Evolutionary conservation across 2,113 vertebrate genomes (phyloP), one percentile per base, ranked within the genome.

Genomic region (Lucifuga dentata): DNA sequence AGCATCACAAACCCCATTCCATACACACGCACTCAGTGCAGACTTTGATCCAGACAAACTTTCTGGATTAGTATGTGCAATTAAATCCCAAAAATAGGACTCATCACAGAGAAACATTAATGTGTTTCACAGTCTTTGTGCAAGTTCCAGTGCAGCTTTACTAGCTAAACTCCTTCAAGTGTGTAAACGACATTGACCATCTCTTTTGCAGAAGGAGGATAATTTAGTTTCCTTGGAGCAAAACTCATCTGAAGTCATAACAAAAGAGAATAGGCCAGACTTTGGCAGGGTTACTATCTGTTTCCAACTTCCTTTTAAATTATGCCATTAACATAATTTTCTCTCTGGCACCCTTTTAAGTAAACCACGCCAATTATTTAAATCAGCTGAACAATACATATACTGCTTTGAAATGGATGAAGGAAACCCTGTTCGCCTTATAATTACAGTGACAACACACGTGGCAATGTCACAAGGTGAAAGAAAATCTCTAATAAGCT

Each of bases 351-450:
- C 78, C 86, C 80, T 93, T 92, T 93, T 89, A 92, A 91, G 88
- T 90, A 92, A 93, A 92, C 87, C 90, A 86, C 80, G 85, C 84
- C 85, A 90, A 92, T 92, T 93, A 93, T 93, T 91, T 90, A 90
- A 91, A 91, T 87, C 86, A 85, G 81, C 76, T 20, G 66, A 76
- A 83, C 84, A 89, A 83, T 88, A 76, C 87, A 81, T 82, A 91
- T 81, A 87, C 55, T 81, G 83, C 78, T 84, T 85, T 81, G 81
- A 90, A 88, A 90, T 44, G 64, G 61, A 74, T 76, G 50, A 67
- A 77, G 69, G 62, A 63, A 87, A 69, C 80, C 61, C 79, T 86
- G 85, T 80, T 88, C 74, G 77, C 78, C 64, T 84, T 74, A 72
- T 88, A 85, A 91, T 89, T 89, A 88, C 83, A 65, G 69, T 50